Evolutionary conservation across 2,888 invertebrate genomes (phyloP), one percentile per base, ranked within the genome.

Genomic region (Leptopterna dolabrata): DNA sequence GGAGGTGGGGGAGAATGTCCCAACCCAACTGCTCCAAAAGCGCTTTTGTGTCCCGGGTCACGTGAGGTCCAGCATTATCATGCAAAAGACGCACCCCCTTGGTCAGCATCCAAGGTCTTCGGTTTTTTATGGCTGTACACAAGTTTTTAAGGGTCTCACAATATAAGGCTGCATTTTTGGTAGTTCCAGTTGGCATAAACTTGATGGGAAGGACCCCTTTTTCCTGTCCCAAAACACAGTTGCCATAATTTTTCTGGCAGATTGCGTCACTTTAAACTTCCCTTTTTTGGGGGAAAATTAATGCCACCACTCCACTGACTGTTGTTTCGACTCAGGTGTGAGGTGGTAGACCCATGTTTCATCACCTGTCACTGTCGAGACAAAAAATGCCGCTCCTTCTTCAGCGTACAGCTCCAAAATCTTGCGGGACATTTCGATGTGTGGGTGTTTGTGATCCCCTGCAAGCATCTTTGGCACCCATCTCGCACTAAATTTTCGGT

Each of bases 51-150:
- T 9, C 76, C 13, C 76, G 4, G 27, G 24, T 16, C 4, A n/a
- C 16, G 7, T 19, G 7, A 2, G 51, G 81, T 16, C 45, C 47
- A 27, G 81, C 45, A 27, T 47, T 81, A 89, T 90, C 88, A 55
- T 90, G 89, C 24, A 88, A 76, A 47, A 90, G 63, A 51, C 63
- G 82, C 27, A 89, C 51, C 16, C 76, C 87, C 55, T 84, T 80
- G 2, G 87, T 89, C 87, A 87, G 78, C 89, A 36, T 89, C 82
- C 55, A 87, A 88, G 30, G 89, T 84, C 88, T 84, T 85, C 86
- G 82, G 76, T 89, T 89, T 55, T 89, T 88, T 47, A 89, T 87
- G 27, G 86, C 84, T 45, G 63, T 71, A 29, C 82, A 24, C 19
- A 89, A 63, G 76, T 88, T 88, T 87, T 87, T 84, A 70, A 88